Conservation (phyloP, 2,113 vertebrate species). For the Dicrurus megarhynchus region DNA sequence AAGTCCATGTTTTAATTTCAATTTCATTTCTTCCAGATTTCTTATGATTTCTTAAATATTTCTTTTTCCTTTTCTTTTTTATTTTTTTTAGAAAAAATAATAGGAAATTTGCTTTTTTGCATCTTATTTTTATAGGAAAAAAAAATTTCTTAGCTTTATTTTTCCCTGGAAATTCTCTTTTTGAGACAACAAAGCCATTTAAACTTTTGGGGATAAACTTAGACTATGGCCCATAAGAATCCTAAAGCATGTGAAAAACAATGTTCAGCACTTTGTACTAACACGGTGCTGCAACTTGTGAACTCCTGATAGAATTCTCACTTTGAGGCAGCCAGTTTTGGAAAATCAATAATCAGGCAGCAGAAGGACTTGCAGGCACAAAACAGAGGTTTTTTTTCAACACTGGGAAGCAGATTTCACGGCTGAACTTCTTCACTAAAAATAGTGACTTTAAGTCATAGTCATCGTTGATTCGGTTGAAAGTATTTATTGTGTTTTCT, state of each 20-base stretch:
- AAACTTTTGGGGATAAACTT: not conserved
- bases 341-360: slow-evolving; percentile 41
- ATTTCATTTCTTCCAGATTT: not conserved
- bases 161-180: not conserved
- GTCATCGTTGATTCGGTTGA: not conserved
- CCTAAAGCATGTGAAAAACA: not conserved
- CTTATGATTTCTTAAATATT: not conserved
- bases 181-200: not conserved
- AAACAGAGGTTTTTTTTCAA: not conserved
- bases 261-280: not conserved
- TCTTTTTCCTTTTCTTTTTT: not conserved
- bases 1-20: not conserved
- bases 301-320: not conserved
- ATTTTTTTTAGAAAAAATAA: not conserved
- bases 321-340: not conserved
- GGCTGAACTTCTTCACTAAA: not conserved
- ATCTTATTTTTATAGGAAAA: not conserved
- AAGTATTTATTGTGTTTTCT: not conserved
- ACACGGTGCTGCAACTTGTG: not conserved
- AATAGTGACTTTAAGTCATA: not conserved
- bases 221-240: not conserved
- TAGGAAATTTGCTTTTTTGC: not conserved
- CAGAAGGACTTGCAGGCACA: not conserved
- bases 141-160: not conserved
- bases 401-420: not conserved